These are phyloP conservation scores for Oasisia sp. DNA, from an alignment of 2,888 invertebrate species.

Conservation along the genomic window DNA sequence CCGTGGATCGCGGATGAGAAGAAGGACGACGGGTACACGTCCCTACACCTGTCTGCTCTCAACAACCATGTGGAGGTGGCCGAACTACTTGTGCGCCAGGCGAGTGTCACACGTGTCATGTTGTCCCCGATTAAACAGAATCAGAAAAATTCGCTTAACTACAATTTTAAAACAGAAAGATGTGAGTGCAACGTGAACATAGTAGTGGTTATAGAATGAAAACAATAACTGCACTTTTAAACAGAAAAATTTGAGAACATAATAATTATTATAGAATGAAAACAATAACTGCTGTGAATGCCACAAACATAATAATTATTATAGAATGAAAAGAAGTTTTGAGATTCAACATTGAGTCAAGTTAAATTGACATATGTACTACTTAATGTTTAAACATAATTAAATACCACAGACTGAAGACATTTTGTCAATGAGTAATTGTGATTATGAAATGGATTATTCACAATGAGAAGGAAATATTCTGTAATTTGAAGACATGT, in stretches of 20 bases:
- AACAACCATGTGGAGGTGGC: constrained; percentile 98
- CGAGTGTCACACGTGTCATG: constrained; percentile 37
- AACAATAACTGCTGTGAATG: background rate
- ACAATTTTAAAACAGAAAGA: background rate
- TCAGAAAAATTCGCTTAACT: background rate
- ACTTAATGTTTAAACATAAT: too few relatives aligned
- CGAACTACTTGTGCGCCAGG: constrained; percentile 76
- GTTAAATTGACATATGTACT: background rate
- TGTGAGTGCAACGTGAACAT: too few relatives aligned
- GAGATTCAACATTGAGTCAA: background rate
- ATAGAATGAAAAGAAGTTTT: too few relatives aligned
- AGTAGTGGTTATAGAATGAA: too few relatives aligned
- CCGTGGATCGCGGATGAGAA: constrained; percentile 99
- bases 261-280: too few relatives aligned
- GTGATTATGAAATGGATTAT: too few relatives aligned
- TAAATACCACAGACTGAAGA: too few relatives aligned
- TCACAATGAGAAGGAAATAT: too few relatives aligned
- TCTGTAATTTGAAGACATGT: too few relatives aligned
- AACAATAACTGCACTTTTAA: background rate
- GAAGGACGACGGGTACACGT: constrained; percentile 93
- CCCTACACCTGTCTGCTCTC: constrained; percentile 92
- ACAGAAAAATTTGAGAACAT: background rate
- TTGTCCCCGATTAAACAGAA: background rate
- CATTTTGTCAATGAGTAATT: too few relatives aligned
- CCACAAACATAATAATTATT: too few relatives aligned